Conservation (phyloP, 92 coral and sea anemone species). For the Umimayanthus kanabou region DNA sequence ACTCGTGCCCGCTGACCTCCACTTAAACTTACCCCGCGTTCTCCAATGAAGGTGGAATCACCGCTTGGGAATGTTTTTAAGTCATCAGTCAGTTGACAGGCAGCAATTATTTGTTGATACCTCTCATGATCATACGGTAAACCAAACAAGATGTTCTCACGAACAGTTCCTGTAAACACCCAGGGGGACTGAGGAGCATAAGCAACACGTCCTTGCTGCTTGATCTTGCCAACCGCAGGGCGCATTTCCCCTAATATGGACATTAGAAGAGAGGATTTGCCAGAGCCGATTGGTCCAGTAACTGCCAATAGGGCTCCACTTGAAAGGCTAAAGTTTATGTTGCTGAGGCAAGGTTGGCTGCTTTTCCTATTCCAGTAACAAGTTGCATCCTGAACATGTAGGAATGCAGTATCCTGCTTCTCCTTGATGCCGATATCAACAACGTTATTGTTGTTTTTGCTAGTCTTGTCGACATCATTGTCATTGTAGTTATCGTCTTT, state of each 20-base stretch:
- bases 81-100: conserved; percentile 40
- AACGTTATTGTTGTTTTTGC: not conserved
- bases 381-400: conserved; percentile 28
- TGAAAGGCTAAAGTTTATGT: conserved; percentile 30
- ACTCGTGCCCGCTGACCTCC: conserved; percentile 53
- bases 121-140: conserved; percentile 18
- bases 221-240: conserved; percentile 15
- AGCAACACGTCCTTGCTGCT: conserved; percentile 29
- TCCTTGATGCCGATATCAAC: not conserved
- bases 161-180: conserved; percentile 45
- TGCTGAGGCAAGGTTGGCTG: conserved; percentile 31
- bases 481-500: not conserved
- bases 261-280: conserved; percentile 45
- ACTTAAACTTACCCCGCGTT: conserved; percentile 44
- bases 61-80: conserved; percentile 31
- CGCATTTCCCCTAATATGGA: conserved; percentile 46
- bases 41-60: conserved; percentile 40
- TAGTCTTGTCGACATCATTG: not conserved
- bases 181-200: conserved; percentile 46
- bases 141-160: conserved; percentile 45
- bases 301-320: conserved; percentile 38
- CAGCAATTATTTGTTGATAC: conserved; percentile 15
- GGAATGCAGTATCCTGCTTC: conserved; percentile 4
- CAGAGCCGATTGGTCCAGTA: conserved; percentile 45
- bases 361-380: conserved; percentile 20